Evolutionary conservation across 2,797 vertebrate species (phyloP), one percentile per base, ranked within the genome.

Genomic region (Sebastes umbrosus): DNA sequence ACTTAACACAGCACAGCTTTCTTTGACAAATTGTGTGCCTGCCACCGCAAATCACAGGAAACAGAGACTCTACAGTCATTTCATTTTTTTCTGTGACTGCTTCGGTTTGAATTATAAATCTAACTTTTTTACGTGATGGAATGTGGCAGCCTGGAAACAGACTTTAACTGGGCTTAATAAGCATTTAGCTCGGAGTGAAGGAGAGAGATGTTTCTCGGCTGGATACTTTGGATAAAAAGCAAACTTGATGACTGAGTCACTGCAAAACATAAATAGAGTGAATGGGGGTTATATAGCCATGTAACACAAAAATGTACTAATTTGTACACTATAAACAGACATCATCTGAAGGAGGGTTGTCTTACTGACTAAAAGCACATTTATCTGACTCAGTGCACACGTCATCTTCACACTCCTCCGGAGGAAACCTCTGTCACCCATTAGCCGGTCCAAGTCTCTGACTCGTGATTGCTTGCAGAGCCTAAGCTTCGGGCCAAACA

Each of bases 1-100:
- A 77, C 83, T 83, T 79, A 88, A 92, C 90, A 92, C 92, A 72
- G 78, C 78, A 18, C 83, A 70, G 92, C 84, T 90, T 88, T 92
- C 88, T 88, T 83, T 89, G 82, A 88, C 84, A 88, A 90, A 87
- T 88, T 86, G 82, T 65, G 81, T 27, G 72, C 60, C 73, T 72
- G 77, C 77, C 79, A 67, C 89, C 52, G 32, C 80, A 85, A 88
- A 91, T 87, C 83, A 83, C 80, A 71, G 77, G 73, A 90, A 90
- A 85, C 83, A 69, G 34, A 77, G 69, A 71, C 73, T 75, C 63
- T 6, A 25, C 71, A 57, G 75, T 85, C 27, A 86, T 79, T 86
- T 39, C 0, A 66, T 84, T 85, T 83, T 85, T 83, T 73, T 78
- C 82, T 77, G 57, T 20, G 78, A 83, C 72, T 83, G 74, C 59